These are phyloP conservation scores for Sisyra nigra DNA, from an alignment of 2,888 invertebrate species.

Conservation along the genomic window DNA sequence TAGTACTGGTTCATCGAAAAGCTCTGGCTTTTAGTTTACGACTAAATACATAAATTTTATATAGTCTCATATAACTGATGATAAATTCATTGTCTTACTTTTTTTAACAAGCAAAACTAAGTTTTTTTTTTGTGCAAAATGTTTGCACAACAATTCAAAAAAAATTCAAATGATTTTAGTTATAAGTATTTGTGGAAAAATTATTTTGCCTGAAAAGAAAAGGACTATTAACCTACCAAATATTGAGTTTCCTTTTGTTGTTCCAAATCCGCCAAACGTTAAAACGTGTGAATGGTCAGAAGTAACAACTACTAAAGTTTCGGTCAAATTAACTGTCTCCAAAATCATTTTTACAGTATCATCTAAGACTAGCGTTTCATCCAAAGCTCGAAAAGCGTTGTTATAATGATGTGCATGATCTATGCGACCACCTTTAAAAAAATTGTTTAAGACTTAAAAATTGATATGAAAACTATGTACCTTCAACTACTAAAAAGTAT, in stretches of 20 bases:
- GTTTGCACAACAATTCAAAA: too few species aligned
- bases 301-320: constrained; percentile 50
- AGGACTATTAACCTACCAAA: too few species aligned
- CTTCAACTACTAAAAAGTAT: constrained; percentile 37
- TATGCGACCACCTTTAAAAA: constrained; percentile 35
- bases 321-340: constrained; percentile 28
- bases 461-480: constrained; percentile 8
- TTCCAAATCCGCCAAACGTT: constrained; percentile 43
- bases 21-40: too few species aligned
- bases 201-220: too few species aligned
- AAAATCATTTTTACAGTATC: constrained; percentile 39
- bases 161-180: too few species aligned
- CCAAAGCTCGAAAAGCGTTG: constrained; percentile 39
- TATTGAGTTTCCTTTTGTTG: constrained; percentile 39
- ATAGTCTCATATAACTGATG: too few species aligned
- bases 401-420: constrained; percentile 49
- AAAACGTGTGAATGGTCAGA: constrained; percentile 48
- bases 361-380: constrained; percentile 46
- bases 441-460: background rate
- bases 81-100: too few species aligned
- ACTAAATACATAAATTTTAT: too few species aligned
- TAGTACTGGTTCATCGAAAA: too few species aligned
- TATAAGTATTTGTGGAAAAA: too few species aligned
- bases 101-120: too few species aligned
- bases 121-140: too few species aligned